Percentiles rank a stretch among this genome's conserved stretches.
Conservation (phyloP, 2,797 vertebrate genomes). For the Clarias laeviceps region DNA sequence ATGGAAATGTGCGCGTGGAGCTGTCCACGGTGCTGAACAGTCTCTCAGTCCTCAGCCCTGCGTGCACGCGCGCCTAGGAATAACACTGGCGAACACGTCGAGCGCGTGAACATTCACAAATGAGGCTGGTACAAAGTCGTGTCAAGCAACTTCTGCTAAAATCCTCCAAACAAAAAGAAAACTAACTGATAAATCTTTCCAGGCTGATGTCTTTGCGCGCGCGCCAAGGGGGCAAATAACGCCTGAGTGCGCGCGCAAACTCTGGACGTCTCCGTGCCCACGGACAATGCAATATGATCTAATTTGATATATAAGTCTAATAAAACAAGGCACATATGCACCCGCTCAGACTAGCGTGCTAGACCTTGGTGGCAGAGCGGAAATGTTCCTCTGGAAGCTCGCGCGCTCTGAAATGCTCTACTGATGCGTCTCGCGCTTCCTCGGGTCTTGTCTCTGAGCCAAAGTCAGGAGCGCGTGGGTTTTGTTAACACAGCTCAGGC, state of each 20-base stretch:
- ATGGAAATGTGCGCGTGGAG: conserved; percentile 59
- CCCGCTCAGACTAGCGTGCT: too few relatives aligned
- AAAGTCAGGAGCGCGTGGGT: conserved; percentile 48
- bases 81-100: neutral
- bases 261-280: neutral
- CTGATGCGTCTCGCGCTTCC: neutral
- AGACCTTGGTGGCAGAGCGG: neutral
- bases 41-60: neutral
- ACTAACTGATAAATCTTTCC: neutral
- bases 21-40: conserved; percentile 74
- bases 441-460: conserved; percentile 3
- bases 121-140: neutral
- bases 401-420: neutral
- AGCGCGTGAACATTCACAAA: neutral
- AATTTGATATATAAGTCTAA: neutral
- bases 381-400: neutral
- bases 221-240: neutral
- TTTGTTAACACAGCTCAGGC: conserved; percentile 59
- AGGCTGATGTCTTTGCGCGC: neutral
- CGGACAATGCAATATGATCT: neutral
- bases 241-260: conserved; percentile 2
- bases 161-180: neutral
- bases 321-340: neutral
- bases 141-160: neutral
- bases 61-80: neutral